Percentiles rank a stretch among this genome's conserved stretches.
phyloP scores from a whole-genome alignment of 2,888 invertebrate species.

The Iphiclides podalirius region DNA sequence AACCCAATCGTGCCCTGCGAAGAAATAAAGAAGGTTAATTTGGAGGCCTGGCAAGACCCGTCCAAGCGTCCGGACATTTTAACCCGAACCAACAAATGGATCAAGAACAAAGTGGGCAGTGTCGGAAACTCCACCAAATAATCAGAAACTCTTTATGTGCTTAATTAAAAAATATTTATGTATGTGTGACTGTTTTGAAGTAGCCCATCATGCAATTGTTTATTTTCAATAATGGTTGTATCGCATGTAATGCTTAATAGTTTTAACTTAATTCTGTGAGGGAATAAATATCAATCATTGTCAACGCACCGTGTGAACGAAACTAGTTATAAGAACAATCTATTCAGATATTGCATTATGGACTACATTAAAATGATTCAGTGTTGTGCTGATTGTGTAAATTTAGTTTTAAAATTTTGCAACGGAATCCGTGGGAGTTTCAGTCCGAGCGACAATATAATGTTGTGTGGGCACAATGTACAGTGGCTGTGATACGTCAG shows the following conservation, averaged over 20 bases:
- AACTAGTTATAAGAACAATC: background rate
- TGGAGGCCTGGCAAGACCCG: slow-evolving; percentile 67
- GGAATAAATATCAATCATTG: background rate
- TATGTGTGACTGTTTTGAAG: background rate
- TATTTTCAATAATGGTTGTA: background rate
- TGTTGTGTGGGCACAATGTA: too few relatives aligned
- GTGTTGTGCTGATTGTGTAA: too few relatives aligned
- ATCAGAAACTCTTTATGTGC: background rate
- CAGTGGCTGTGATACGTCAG: too few relatives aligned
- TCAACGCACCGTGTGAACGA: background rate
- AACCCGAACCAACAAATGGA: slow-evolving; percentile 69
- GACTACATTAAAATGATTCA: too few relatives aligned
- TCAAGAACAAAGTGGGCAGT: slow-evolving; percentile 61
- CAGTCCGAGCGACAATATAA: too few relatives aligned
- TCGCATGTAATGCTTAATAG: background rate
- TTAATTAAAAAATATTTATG: slow-evolving; percentile 2
- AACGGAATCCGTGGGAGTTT: too few relatives aligned
- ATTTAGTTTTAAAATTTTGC: too few relatives aligned
- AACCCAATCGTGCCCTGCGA: slow-evolving; percentile 76
- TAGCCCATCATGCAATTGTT: slow-evolving; percentile 20
- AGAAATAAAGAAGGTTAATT: slow-evolving; percentile 66
- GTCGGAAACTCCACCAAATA: slow-evolving; percentile 54
- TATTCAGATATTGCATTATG: slow-evolving; percentile 27
- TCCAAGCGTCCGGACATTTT: slow-evolving; percentile 62
- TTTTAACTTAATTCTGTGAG: background rate